Conservation (phyloP, 2,888 invertebrate genomes). For the Tenthredo livida region DNA sequence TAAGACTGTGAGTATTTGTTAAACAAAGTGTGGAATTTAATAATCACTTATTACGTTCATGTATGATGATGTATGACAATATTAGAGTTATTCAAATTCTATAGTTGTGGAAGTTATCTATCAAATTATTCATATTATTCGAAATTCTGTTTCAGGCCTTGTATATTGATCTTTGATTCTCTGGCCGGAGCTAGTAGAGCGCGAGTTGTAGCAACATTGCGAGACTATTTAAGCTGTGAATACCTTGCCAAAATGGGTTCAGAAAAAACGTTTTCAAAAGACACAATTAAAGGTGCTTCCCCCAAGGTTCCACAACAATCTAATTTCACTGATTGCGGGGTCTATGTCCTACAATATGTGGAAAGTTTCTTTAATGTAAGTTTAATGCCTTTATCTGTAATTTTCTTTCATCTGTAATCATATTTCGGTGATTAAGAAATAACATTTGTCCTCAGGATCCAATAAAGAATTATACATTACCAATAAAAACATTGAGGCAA, state of each 20-base stretch:
- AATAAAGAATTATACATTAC: constrained; percentile 89
- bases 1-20: constrained; percentile 82
- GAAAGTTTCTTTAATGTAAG: constrained; percentile 95
- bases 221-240: constrained; percentile 95
- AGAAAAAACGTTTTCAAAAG: constrained; percentile 87
- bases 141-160: constrained; percentile 85
- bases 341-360: constrained; percentile 96
- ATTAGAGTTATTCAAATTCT: constrained; percentile 23
- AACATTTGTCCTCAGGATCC: constrained; percentile 82
- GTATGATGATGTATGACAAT: not conserved
- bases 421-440: constrained; percentile 12
- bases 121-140: too few relatives aligned
- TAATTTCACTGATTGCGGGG: constrained; percentile 98
- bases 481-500: constrained; percentile 89
- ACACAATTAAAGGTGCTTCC: constrained; percentile 91
- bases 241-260: constrained; percentile 87
- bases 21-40: not conserved
- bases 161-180: constrained; percentile 97
- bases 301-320: constrained; percentile 98
- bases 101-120: too few relatives aligned
- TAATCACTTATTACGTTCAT: not conserved
- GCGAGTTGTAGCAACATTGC: constrained; percentile 92
- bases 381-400: constrained; percentile 52
- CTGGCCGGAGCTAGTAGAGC: constrained; percentile 89
- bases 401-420: not conserved